Evolutionary conservation across 2,797 vertebrate genomes (phyloP).

Genomic region (Acropternis orthonyx): DNA sequence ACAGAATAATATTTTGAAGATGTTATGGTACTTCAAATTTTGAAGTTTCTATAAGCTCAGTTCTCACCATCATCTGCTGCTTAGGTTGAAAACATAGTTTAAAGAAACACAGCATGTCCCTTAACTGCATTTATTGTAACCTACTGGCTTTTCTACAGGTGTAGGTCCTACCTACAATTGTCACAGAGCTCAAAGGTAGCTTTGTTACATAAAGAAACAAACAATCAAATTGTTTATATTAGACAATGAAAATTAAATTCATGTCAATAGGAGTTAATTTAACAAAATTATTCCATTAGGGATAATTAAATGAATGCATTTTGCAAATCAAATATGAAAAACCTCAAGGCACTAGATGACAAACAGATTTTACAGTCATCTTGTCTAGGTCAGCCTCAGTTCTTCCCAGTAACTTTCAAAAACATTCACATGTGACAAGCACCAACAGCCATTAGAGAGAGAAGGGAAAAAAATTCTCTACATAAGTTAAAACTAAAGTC

Average conservation of each 20-base stretch:
- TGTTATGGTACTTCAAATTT: background rate
- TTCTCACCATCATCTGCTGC: background rate
- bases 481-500: background rate
- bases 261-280: background rate
- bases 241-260: background rate
- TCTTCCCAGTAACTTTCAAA: background rate
- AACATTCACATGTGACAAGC: background rate
- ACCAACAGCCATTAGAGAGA: background rate
- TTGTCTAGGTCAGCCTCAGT: background rate
- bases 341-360: background rate
- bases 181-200: background rate
- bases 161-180: background rate
- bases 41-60: background rate
- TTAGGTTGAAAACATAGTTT: background rate
- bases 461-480: background rate
- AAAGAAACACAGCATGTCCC: background rate
- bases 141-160: background rate
- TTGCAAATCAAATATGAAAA: constrained; percentile 13
- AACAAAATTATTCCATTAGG: background rate
- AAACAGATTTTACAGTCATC: background rate
- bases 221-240: background rate
- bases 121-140: background rate
- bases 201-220: background rate
- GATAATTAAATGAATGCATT: constrained; percentile 15
- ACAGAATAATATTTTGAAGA: background rate